Base-by-base conservation (phyloP, 2,113 vertebrate genomes). In the Petaurus breviceps region DNA sequence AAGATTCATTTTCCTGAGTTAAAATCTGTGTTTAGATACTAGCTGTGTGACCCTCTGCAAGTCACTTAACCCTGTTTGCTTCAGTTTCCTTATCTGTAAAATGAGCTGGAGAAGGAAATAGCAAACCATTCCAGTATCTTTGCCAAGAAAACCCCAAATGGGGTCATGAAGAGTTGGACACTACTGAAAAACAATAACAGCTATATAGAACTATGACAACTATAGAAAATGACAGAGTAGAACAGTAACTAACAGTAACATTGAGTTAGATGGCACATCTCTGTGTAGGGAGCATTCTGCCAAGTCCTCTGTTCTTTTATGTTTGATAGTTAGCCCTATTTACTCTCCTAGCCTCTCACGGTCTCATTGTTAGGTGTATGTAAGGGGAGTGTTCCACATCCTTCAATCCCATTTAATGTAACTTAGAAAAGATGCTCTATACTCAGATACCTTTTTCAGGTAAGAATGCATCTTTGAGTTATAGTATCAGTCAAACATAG, bases 221-320 rank as follows among this genome's bases (percentile, higher is more conserved):
- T 51, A 1, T 68, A 91, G 77, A 84, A 94, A 96, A 84, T 92
- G 93, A 46, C 90, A 50, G 89, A 95, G 68, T 93, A 1, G 61
- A 51, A 89, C 55, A 77, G 31, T 84, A 47, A 53, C 91, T 95
- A 89, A 50, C 57, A 51, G 47, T 94, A 77, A 96, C 37, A 77
- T 77, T 77, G 37, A n/a, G 1, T 49, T 93, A 89, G 1, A 51
- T 1, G 43, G 4, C 53, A 1, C 92, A 28, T 84, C 68, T 84
- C 68, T 84, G n/a, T 84, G 19, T 43, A 43, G 68, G 6, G n/a
- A 23, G 43, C 19, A 5, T n/a, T 84, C 0, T 84, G 22, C 68
- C 6, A 16, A 50, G 54, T 37, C 28, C 91, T 3, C 0, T 89
- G 1, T 53, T 54, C 92, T 51, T 89, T 90, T 37, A 61, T 89